Conservation (phyloP, 2,888 invertebrate genomes). For the Pemphredon lugubris region DNA sequence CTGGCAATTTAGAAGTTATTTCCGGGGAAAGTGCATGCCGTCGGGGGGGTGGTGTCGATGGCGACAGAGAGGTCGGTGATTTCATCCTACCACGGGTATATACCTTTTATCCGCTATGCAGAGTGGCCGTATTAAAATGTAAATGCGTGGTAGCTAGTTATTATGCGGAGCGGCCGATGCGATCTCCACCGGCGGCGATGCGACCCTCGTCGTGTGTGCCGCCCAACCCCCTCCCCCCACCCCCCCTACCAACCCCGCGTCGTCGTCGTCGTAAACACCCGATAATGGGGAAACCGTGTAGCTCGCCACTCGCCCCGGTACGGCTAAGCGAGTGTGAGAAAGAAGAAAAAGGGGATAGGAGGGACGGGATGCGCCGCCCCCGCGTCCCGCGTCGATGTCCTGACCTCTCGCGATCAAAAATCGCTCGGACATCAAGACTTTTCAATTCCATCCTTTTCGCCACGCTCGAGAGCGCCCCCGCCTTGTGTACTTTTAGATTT, state of each 20-base stretch:
- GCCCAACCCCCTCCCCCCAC: constrained; percentile 26
- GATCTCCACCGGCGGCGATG: constrained; percentile 67
- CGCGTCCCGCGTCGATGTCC: no score
- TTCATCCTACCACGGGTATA: constrained; percentile 50
- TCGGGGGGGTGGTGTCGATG: constrained; percentile 34
- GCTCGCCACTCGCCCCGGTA: constrained; percentile 60
- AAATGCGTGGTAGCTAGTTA: constrained; percentile 74
- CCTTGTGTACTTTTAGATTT: not conserved
- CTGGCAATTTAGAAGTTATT: no score
- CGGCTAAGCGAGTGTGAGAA: constrained; percentile 46
- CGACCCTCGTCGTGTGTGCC: constrained; percentile 62
- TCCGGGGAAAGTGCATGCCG: no score
- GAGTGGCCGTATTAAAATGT: constrained; percentile 74
- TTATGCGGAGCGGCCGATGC: constrained; percentile 71
- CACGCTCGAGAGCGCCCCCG: not conserved
- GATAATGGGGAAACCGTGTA: constrained; percentile 76
- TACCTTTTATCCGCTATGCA: constrained; percentile 67
- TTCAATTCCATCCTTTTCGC: constrained; percentile 1
- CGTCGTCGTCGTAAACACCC: constrained; percentile 73
- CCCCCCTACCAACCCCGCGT: constrained; percentile 28
- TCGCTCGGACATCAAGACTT: constrained; percentile 14
- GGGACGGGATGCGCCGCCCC: constrained; percentile 24
- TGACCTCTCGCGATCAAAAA: constrained; percentile 59
- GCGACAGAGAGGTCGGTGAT: constrained; percentile 44
- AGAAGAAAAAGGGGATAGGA: constrained; percentile 26